Evolutionary conservation across 2,113 vertebrate species (phyloP).

Genomic region (Ochotona princeps): DNA sequence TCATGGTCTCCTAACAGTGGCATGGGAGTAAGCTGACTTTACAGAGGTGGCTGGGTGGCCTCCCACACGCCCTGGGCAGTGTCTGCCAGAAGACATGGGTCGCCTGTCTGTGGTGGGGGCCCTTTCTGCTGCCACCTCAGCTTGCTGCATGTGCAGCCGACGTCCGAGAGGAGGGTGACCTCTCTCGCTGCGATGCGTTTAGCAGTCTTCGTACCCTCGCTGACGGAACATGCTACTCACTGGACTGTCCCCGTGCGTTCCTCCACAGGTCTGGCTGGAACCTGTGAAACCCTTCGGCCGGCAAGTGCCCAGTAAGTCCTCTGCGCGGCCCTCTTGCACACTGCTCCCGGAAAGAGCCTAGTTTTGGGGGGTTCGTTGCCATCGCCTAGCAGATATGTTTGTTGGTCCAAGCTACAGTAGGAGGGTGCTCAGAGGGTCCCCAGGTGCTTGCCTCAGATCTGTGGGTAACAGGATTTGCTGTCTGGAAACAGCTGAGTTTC

Average conservation of each 20-base stretch:
- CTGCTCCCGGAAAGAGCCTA: not conserved
- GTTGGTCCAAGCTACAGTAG: not conserved
- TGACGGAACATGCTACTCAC: conserved; percentile 32
- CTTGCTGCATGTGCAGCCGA: too few species aligned
- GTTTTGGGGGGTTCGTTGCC: not conserved
- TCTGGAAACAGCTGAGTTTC: not conserved
- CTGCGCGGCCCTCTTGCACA: not conserved
- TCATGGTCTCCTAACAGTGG: not conserved
- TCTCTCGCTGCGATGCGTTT: too few species aligned
- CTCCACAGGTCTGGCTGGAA: conserved; percentile 95
- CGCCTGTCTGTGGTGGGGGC: too few species aligned
- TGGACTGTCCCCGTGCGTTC: conserved; percentile 68
- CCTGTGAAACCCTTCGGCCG: conserved; percentile 93
- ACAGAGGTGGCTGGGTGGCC: too few species aligned
- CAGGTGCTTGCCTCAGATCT: conserved; percentile 50
- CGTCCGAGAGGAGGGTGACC: too few species aligned
- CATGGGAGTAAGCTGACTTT: not conserved
- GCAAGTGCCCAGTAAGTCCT: conserved; percentile 95
- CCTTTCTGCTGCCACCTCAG: too few species aligned
- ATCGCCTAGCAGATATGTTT: too few species aligned
- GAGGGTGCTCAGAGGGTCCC: not conserved
- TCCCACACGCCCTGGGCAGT: too few species aligned
- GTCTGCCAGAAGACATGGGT: too few species aligned
- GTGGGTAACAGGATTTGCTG: not conserved
- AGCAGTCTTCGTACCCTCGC: not conserved